Evolutionary conservation across 37 sponge, comb jelly and placozoan species (phyloP), one percentile per base, ranked within the genome.

Genomic region (Eunapius fragilis): DNA sequence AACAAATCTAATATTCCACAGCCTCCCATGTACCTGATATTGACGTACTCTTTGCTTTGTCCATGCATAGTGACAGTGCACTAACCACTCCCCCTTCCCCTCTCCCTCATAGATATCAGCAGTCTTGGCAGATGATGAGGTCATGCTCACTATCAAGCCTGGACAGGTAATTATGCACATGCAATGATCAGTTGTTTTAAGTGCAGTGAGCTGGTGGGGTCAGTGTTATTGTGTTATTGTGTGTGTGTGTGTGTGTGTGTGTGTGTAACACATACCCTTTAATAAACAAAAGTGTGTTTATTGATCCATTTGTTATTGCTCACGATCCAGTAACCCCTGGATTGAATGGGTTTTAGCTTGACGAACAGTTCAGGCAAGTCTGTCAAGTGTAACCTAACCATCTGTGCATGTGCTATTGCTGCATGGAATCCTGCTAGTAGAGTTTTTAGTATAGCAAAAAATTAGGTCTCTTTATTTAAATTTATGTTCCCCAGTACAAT

Each of bases 61-160:
- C 10, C 30, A 83, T 69, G 85, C 84, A n/a, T n/a, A n/a, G n/a
- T n/a, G n/a, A n/a, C n/a, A n/a, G n/a, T n/a, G n/a, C n/a, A n/a
- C n/a, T n/a, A n/a, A n/a, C n/a, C n/a, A n/a, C n/a, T n/a, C n/a
- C n/a, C n/a, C n/a, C n/a, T n/a, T 6, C 3, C 14, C 7, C 19
- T 19, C 17, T 58, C 19, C 58, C 7, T 19, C 58, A 58, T 17
- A 92, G 96, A 47, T 96, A 2, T 95, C 98, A 2, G 94, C 96
- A 73, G 95, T 97, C 0, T 80, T 99, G 72, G 94, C 97, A 70
- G 94, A 95, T 85, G 98, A 99, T 85, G 91, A 91, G 2, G 68
- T 97, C 25, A 99, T 99, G 97, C 80, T 97, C n/a, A 88, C 89
- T 27, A 95, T 99, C 80, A 93, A 94, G 74, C 91, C 97, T 26